phyloP scores from a whole-genome alignment of 2,113 vertebrate species.

The Enhydra lutris region DNA sequence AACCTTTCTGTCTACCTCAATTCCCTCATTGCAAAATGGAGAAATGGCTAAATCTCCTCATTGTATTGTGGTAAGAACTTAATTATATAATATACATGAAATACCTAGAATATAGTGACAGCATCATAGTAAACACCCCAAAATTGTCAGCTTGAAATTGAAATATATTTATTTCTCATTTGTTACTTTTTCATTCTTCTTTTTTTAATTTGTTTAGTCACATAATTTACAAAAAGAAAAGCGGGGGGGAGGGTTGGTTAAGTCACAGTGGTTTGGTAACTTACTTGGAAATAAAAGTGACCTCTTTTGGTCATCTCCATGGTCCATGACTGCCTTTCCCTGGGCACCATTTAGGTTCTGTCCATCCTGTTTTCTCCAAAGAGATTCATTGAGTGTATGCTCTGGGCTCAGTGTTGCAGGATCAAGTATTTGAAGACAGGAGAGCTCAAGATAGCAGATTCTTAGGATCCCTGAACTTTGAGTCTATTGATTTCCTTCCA shows the following conservation, averaged over 20 bases:
- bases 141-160: not conserved
- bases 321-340: not conserved
- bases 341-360: not conserved
- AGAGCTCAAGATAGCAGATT: not conserved
- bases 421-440: not conserved
- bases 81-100: not conserved
- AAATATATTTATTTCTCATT: not conserved
- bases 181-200: not conserved
- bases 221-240: not conserved
- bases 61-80: not conserved
- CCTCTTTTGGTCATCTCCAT: not conserved
- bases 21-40: not conserved
- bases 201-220: not conserved
- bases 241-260: not conserved
- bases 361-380: not conserved
- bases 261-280: not conserved
- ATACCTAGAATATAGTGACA: not conserved
- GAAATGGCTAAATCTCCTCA: not conserved
- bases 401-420: not conserved
- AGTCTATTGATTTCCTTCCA: not conserved
- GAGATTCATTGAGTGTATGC: not conserved
- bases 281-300: not conserved
- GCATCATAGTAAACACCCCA: not conserved
- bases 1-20: not conserved
- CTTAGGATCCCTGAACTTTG: not conserved